These are phyloP conservation scores for Musca vetustissima DNA, from an alignment of 1,140 invertebrate species.

Conservation along the genomic window DNA sequence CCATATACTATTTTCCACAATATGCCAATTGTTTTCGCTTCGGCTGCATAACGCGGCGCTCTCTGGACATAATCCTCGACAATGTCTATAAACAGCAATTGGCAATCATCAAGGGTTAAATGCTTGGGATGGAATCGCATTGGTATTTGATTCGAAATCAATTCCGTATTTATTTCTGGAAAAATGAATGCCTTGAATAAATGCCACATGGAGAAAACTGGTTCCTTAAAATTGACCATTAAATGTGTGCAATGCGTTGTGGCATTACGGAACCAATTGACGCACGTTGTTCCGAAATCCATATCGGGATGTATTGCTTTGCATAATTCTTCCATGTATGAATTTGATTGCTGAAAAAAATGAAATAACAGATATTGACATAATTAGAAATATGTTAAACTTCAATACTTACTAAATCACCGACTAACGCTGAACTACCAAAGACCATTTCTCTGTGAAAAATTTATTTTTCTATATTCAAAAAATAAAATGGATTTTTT, in stretches of 20 bases:
- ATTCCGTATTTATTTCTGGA: conserved; percentile 7
- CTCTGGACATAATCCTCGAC: conserved; percentile 25
- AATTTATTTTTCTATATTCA: too few species aligned
- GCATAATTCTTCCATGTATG: conserved; percentile 27
- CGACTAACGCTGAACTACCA: too few species aligned
- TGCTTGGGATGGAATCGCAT: conserved; percentile 19
- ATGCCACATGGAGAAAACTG: neutral
- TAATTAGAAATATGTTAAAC: too few species aligned
- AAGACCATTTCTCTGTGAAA: too few species aligned
- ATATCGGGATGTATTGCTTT: conserved; percentile 22
- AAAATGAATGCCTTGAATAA: conserved; percentile 25
- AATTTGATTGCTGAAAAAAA: neutral
- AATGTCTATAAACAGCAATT: conserved; percentile 18
- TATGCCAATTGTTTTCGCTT: neutral
- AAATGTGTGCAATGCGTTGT: conserved; percentile 20
- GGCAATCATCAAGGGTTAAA: conserved; percentile 10
- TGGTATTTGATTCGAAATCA: conserved; percentile 19
- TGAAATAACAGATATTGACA: too few species aligned
- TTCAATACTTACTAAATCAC: too few species aligned
- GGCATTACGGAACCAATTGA: conserved; percentile 25
- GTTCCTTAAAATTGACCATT: neutral
- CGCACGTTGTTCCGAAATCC: conserved; percentile 15
- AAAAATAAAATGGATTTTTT: too few species aligned
- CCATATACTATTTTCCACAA: conserved; percentile 14
- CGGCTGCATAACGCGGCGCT: conserved; percentile 17